A percentile compares a stretch with the other conserved stretches of the same genome.
Conservation (phyloP, 2,888 invertebrate species). For the Ophioninae sp. region DNA sequence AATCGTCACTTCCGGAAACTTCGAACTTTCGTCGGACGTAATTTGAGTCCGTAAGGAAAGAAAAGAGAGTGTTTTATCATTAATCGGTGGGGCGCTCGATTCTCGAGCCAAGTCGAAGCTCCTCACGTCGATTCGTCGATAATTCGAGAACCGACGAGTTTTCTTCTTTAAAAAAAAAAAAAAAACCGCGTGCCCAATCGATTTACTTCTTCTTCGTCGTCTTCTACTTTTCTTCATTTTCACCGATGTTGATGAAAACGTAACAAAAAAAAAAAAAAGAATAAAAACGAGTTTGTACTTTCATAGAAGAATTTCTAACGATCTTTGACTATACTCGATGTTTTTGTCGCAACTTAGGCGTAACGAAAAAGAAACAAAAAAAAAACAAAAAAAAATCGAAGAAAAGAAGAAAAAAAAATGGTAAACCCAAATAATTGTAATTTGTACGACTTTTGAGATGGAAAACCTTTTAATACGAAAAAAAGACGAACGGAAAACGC, state of each 20-base stretch:
- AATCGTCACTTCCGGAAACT: neutral
- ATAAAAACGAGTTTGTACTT: slow-evolving; percentile 71
- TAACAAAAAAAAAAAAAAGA: neutral
- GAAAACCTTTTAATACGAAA: slow-evolving; percentile 55
- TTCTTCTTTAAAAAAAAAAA: slow-evolving; percentile 6
- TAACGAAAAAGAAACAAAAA: slow-evolving; percentile 41
- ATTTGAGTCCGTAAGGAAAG: slow-evolving; percentile 13
- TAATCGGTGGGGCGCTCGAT: no score
- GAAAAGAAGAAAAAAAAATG: slow-evolving; percentile 37
- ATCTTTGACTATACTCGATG: slow-evolving; percentile 66
- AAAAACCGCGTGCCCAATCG: slow-evolving; percentile 20
- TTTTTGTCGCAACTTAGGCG: slow-evolving; percentile 64
- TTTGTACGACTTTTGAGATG: slow-evolving; percentile 60
- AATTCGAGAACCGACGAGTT: slow-evolving; percentile 41
- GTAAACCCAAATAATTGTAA: slow-evolving; percentile 42
- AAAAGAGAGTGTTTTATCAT: slow-evolving; percentile 35
- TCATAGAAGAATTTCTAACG: slow-evolving; percentile 73
- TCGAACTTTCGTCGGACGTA: neutral
- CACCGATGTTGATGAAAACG: slow-evolving; percentile 17
- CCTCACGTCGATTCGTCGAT: slow-evolving; percentile 15
- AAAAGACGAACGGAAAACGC: slow-evolving; percentile 45
- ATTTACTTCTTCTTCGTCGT: slow-evolving; percentile 16
- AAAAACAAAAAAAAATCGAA: slow-evolving; percentile 32
- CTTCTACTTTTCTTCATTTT: slow-evolving; percentile 35
- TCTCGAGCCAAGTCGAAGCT: neutral